These are phyloP conservation scores for Ochotona curzoniae DNA, from an alignment of 2,113 vertebrate species.

Conservation along the genomic window DNA sequence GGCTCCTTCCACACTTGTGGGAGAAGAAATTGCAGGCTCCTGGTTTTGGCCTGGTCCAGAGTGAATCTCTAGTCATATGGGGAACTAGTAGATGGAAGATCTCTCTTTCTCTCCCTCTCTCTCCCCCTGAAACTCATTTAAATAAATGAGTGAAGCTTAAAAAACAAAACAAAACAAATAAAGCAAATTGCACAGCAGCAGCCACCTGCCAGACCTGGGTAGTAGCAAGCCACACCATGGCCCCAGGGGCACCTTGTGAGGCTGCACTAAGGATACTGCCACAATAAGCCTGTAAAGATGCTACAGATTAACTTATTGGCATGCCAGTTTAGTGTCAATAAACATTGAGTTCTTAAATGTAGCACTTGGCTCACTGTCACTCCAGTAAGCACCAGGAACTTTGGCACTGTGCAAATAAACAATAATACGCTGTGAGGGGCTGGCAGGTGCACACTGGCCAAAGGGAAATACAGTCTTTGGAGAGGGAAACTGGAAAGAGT, in stretches of 20 bases:
- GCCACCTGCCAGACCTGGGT: no score
- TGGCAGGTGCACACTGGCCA: background rate
- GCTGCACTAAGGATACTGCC: background rate
- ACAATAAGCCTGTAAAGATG: background rate
- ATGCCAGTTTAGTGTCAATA: background rate
- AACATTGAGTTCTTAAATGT: background rate
- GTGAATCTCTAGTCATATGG: no score
- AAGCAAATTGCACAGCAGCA: background rate
- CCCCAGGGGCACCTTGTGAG: background rate
- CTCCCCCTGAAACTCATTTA: no score
- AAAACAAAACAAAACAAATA: no score
- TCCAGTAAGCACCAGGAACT: background rate
- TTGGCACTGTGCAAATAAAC: background rate
- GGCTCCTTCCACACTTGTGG: no score
- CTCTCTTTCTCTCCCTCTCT: no score
- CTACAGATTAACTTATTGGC: background rate
- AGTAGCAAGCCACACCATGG: background rate
- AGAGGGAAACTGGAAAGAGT: background rate
- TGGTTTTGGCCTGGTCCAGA: no score
- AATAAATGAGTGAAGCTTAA: no score
- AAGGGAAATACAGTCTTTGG: background rate
- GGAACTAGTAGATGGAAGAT: no score
- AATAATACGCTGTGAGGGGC: background rate
- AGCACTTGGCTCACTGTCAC: background rate
- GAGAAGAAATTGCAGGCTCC: no score